Conservation (phyloP, 2,113 vertebrate species). For the Synchiropus splendidus region DNA sequence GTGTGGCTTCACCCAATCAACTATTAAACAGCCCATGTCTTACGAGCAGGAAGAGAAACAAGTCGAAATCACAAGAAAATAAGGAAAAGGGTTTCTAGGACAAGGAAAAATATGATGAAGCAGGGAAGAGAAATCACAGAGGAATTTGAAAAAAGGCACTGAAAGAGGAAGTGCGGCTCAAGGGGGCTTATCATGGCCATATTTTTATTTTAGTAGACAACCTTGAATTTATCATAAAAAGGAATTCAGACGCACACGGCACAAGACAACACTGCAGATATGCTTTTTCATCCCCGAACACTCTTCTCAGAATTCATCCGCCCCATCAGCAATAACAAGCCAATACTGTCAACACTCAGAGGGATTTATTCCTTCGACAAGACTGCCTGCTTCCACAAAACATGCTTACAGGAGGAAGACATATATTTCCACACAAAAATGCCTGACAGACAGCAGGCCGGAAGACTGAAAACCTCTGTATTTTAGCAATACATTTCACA, state of each 20-base stretch:
- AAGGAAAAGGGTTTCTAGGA: constrained; percentile 14
- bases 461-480: too few relatives aligned
- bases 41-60: constrained; percentile 20
- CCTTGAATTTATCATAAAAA: constrained; percentile 27
- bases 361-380: constrained; percentile 31
- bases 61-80: constrained; percentile 9
- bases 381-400: constrained; percentile 27
- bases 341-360: constrained; percentile 41
- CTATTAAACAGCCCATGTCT: constrained; percentile 39
- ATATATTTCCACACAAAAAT: constrained; percentile 19
- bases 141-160: constrained; percentile 15
- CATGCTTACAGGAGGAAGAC: constrained; percentile 8
- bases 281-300: constrained; percentile 10
- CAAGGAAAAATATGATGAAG: constrained; percentile 15
- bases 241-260: constrained; percentile 17
- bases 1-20: constrained; percentile 35
- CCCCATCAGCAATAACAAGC: constrained; percentile 35
- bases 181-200: constrained; percentile 13
- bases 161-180: constrained; percentile 9
- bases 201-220: constrained; percentile 35
- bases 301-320: constrained; percentile 19
- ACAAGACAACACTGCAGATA: constrained; percentile 7
- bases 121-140: constrained; percentile 17
- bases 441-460: too few relatives aligned
- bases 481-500: too few relatives aligned